A percentile compares a stretch with the other conserved stretches of the same genome.
These are phyloP conservation scores for Parnassius smintheus DNA, from an alignment of 2,888 invertebrate genomes.

Conservation along the genomic window DNA sequence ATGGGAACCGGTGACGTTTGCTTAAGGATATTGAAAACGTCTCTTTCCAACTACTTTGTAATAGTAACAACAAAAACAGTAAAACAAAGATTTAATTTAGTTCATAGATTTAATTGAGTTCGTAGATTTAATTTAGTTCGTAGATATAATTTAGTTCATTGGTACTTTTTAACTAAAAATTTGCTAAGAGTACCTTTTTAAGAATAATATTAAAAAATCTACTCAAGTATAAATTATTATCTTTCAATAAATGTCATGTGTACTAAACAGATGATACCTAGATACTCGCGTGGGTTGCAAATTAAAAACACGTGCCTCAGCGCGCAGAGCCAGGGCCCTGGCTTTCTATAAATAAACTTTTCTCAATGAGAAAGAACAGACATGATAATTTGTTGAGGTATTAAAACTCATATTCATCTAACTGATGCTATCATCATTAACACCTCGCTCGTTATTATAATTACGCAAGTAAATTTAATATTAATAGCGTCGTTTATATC, in stretches of 20 bases:
- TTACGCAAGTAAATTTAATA: constrained; percentile 3
- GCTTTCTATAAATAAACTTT: constrained; percentile 44
- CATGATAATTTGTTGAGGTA: constrained; percentile 28
- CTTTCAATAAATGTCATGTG: constrained; percentile 36
- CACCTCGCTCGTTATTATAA: constrained; percentile 14
- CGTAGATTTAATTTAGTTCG: no score
- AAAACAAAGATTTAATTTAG: no score
- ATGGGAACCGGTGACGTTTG: no score
- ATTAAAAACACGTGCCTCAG: constrained; percentile 52
- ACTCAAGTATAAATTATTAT: constrained; percentile 9
- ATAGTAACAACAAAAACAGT: no score
- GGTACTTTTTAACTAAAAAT: no score
- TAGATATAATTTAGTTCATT: no score
- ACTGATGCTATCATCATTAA: constrained; percentile 4
- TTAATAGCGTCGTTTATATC: neutral
- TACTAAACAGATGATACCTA: constrained; percentile 28
- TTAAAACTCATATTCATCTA: constrained; percentile 18
- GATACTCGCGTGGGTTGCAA: constrained; percentile 39
- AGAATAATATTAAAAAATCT: no score
- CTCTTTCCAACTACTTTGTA: no score
- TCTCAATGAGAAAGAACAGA: constrained; percentile 37
- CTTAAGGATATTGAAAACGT: no score
- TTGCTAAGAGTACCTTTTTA: no score
- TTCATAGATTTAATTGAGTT: no score
- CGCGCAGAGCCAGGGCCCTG: constrained; percentile 36